phyloP scores from a whole-genome alignment of 2,888 invertebrate genomes.

The Macroteleia sp. region DNA sequence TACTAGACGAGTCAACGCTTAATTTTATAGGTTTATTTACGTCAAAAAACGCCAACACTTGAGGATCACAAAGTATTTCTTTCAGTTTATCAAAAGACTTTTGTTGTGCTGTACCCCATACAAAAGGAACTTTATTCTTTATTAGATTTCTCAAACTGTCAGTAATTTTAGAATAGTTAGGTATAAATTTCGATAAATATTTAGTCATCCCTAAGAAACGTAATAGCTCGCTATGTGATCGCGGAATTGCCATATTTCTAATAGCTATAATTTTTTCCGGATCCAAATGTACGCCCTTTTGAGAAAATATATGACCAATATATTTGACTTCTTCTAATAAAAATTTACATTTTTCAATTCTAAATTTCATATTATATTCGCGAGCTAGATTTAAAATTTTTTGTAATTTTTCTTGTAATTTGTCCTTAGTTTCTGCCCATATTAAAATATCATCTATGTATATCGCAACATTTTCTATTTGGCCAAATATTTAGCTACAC shows the following conservation, averaged over 20 bases:
- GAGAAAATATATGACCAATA: conserved; percentile 39
- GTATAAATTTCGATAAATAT: conserved; percentile 71
- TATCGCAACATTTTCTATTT: conserved; percentile 64
- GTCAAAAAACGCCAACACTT: conserved; percentile 48
- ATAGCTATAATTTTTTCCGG: conserved; percentile 54
- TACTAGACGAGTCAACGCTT: conserved; percentile 31
- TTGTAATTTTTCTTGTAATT: conserved; percentile 37
- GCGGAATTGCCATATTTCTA: conserved; percentile 17
- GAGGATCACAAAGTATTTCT: conserved; percentile 46
- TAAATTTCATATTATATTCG: conserved; percentile 39
- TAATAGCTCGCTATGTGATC: conserved; percentile 28
- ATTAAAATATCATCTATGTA: conserved; percentile 72
- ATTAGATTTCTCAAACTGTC: conserved; percentile 62
- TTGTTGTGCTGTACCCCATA: conserved; percentile 68
- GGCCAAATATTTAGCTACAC: conserved; percentile 65
- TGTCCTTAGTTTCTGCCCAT: neutral
- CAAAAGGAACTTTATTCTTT: conserved; percentile 66
- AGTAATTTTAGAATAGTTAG: conserved; percentile 64
- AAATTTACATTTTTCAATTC: conserved; percentile 30
- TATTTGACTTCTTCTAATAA: conserved; percentile 20
- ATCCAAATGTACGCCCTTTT: conserved; percentile 47
- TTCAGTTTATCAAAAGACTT: conserved; percentile 63
- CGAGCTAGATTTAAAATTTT: conserved; percentile 56
- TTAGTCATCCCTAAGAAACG: conserved; percentile 66
- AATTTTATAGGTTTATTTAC: conserved; percentile 17